A percentile compares a stretch with the other conserved stretches of the same genome.
Evolutionary conservation across 2,113 vertebrate genomes (phyloP).

Genomic region (Fukomys damarensis): DNA sequence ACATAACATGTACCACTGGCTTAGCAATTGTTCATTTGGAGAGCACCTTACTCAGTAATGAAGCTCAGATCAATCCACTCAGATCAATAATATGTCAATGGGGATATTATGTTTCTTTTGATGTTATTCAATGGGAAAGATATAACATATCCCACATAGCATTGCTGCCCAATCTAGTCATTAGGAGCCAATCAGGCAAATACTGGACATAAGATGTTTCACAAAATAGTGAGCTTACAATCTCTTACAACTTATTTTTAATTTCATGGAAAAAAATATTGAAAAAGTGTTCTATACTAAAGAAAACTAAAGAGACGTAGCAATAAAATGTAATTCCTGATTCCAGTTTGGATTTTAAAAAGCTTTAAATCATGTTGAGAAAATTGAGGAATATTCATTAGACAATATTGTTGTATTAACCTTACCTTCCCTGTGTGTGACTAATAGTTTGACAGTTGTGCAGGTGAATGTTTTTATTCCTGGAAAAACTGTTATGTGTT

Average conservation of each 20-base stretch:
- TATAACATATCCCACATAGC: background rate
- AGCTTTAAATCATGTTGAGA: background rate
- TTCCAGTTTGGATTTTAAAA: background rate
- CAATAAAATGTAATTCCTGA: background rate
- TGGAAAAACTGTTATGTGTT: background rate
- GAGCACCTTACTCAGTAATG: background rate
- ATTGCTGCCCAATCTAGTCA: background rate
- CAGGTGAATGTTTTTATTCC: background rate
- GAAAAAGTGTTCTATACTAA: background rate
- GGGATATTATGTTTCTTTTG: background rate
- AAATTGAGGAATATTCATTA: background rate
- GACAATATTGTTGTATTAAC: background rate
- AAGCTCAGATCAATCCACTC: background rate
- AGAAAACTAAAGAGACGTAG: background rate
- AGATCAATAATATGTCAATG: background rate
- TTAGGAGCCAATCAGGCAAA: background rate
- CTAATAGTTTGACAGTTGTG: background rate
- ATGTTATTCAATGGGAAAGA: background rate
- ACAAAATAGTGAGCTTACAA: background rate
- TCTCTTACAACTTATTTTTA: background rate
- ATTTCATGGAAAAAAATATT: background rate
- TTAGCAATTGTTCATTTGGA: background rate
- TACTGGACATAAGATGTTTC: background rate
- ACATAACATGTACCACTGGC: background rate
- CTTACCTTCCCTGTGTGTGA: background rate